Base-by-base conservation (phyloP, 2,888 invertebrate species). In the Drosophila prolongata region DNA sequence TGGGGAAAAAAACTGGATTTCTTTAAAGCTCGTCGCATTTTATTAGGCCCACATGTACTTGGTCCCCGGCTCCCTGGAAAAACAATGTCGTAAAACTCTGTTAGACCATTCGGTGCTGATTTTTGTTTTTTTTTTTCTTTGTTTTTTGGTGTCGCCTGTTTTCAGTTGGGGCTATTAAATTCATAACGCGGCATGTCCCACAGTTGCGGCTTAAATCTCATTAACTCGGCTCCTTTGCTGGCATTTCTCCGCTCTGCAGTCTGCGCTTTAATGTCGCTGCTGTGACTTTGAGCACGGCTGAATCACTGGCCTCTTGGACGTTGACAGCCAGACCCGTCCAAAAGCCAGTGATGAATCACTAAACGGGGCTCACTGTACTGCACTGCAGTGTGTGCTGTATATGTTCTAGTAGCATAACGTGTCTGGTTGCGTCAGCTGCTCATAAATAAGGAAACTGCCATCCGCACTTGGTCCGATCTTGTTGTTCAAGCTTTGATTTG, bases 101-200 rank as follows among this genome's bases (percentile, higher is more conserved):
- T 42, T 49, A 47, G 58, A 53, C 52, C 52, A 52, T 9, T 27
- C 46, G 46, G 76, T 78, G 58, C 56, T 71, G 60, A 50, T 78
- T 67, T 64, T 64, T 61, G 62, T 38, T 58, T 80, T 61, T 40
- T 40, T 54, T 60, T 30, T 55, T 59, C 54, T 43, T 47, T 46
- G 35, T 50, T 52, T 24, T 53, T 38, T 27, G 38, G 38, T 24
- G 37, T 19, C 13, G 16, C 24, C 55, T 69, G 52, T 58, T 57
- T 37, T 58, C 52, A 53, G 69, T 69, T 42, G 58, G 34, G 69
- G 70, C 71, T 52, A 71, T 60, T 61, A 56, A 70, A 70, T 61
- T 61, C 70, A 71, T 78, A 76, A 84, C 72, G 81, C 70, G 73
- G 80, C 80, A 76, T 84, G 85, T 85, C 60, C 74, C 68, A 57